phyloP scores from a whole-genome alignment of 2,113 vertebrate genomes.

The Tor tambroides region DNA sequence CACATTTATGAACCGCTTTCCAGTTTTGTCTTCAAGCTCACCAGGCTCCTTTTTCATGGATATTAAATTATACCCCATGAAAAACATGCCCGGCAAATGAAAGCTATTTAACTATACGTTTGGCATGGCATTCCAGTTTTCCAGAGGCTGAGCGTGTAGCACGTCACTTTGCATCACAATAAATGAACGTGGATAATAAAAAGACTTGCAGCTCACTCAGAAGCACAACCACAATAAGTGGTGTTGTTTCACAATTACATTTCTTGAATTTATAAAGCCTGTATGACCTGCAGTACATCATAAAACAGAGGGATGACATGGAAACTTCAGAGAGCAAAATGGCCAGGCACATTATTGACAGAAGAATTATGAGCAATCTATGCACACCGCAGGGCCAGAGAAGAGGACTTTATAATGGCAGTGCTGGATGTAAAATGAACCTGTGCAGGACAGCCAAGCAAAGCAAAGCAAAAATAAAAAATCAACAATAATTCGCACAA shows the following conservation, averaged over 20 bases:
- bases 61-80: conserved; percentile 12
- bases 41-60: background rate
- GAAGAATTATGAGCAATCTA: conserved; percentile 37
- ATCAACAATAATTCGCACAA: conserved; percentile 66
- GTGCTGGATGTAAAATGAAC: conserved; percentile 58
- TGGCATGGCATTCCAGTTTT: background rate
- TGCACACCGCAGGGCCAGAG: conserved; percentile 29
- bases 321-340: conserved; percentile 28
- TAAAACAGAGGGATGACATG: conserved; percentile 33
- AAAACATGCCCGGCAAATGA: background rate
- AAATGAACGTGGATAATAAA: background rate
- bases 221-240: conserved; percentile 1
- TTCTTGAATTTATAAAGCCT: background rate
- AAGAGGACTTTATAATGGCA: conserved; percentile 2
- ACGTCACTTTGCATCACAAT: background rate
- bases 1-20: background rate
- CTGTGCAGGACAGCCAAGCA: conserved; percentile 69
- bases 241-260: background rate
- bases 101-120: background rate
- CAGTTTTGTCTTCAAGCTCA: background rate
- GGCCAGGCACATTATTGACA: conserved; percentile 31
- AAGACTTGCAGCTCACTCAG: background rate
- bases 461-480: conserved; percentile 62
- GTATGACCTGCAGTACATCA: background rate
- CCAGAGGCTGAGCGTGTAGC: conserved; percentile 3